These are phyloP conservation scores for Chromobotia macracanthus DNA, from an alignment of 2,797 vertebrate genomes.

Conservation along the genomic window DNA sequence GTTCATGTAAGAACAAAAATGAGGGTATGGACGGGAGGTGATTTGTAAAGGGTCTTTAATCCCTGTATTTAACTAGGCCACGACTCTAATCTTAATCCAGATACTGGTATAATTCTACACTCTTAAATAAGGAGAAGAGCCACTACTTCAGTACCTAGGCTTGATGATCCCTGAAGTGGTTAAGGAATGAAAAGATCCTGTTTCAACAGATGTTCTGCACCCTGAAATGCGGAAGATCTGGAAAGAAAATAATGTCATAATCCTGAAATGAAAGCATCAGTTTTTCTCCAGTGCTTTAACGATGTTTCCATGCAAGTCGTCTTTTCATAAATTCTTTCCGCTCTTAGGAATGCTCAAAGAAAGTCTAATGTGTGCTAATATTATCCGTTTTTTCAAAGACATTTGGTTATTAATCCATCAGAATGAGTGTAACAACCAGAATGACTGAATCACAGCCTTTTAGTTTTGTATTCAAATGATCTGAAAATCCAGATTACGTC, in stretches of 20 bases:
- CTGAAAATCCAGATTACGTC: background rate
- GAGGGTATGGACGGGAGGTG: background rate
- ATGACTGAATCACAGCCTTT: background rate
- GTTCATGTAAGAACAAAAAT: conserved; percentile 28
- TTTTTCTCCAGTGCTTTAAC: background rate
- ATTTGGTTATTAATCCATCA: background rate
- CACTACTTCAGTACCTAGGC: background rate
- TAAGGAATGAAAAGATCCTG: background rate
- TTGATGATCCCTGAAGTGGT: background rate
- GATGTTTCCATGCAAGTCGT: conserved; percentile 8
- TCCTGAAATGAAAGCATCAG: conserved; percentile 14
- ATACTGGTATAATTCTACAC: conserved; percentile 30
- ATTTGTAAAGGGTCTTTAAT: conserved; percentile 35
- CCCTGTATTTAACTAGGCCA: conserved; percentile 20
- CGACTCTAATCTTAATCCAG: conserved; percentile 31
- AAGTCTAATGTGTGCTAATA: conserved; percentile 20
- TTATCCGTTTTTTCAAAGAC: background rate
- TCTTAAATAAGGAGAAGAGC: background rate
- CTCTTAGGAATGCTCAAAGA: background rate
- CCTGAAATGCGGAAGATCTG: background rate
- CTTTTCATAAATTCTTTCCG: conserved; percentile 4
- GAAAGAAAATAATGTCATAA: conserved; percentile 19
- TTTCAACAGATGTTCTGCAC: conserved; percentile 22
- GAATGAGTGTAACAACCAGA: background rate
- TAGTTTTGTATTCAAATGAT: background rate